These are phyloP conservation scores for Coenonympha glycerion DNA, from an alignment of 2,888 invertebrate species.

Conservation along the genomic window DNA sequence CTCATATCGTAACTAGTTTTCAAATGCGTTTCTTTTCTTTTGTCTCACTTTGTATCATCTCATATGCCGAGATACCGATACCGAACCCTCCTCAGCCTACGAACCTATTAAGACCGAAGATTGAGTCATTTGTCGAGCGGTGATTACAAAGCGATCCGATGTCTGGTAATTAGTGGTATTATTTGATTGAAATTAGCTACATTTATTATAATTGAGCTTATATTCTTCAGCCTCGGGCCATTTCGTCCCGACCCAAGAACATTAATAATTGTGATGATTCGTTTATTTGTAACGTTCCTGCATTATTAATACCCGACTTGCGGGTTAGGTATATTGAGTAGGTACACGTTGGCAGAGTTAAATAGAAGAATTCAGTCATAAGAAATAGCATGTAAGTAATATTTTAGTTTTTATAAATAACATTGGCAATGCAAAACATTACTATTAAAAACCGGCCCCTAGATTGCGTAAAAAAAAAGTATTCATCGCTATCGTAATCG, in stretches of 20 bases:
- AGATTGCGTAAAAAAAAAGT: too few species aligned
- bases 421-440: too few species aligned
- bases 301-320: conserved; percentile 51
- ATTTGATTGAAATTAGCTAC: conserved; percentile 73
- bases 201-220: conserved; percentile 69
- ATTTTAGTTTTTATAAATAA: too few species aligned
- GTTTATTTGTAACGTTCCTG: conserved; percentile 1
- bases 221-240: conserved; percentile 50
- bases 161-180: conserved; percentile 71
- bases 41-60: background rate
- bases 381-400: too few species aligned
- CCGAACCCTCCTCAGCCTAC: background rate
- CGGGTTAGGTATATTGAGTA: too few species aligned
- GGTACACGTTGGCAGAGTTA: too few species aligned
- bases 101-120: conserved; percentile 61
- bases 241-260: conserved; percentile 51
- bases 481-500: too few species aligned
- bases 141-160: conserved; percentile 61
- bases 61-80: background rate
- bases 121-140: conserved; percentile 70
- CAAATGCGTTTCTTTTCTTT: background rate
- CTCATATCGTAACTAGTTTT: background rate
- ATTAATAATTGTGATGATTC: conserved; percentile 48
- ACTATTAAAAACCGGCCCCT: too few species aligned
- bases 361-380: too few species aligned